Evolutionary conservation across 2,113 vertebrate species (phyloP), one percentile per base, ranked within the genome.

Genomic region (Eretmochelys imbricata): DNA sequence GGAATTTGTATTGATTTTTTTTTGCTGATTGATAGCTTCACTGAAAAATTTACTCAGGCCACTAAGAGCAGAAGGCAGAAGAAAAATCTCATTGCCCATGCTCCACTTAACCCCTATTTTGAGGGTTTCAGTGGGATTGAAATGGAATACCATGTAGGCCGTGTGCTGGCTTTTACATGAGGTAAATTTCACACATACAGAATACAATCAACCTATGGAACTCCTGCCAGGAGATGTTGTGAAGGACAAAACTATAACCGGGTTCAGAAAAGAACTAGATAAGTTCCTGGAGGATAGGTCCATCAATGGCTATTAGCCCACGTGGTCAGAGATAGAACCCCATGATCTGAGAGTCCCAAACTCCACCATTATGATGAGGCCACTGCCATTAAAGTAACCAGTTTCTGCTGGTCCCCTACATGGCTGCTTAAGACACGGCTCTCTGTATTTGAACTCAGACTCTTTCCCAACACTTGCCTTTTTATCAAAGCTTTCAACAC

Each of bases 391-490:
- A 91, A 62, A 5, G 22, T 88, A 31, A 78, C 85, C 91, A 90
- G 88, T 82, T 78, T 78, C 38, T 78, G 42, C 13, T 46, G 24
- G 20, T 27, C 42, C 20, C 10, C 51, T 22, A 90, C n/a, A 38
- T 2, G 59, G 46, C 50, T 89, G 93, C 94, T 91, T 82, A 89
- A 94, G 92, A 91, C 86, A 89, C 88, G 81, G 89, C 93, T 85
- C 89, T 88, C 89, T 72, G 13, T 88, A 79, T 55, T 65, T 88
- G 85, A 91, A 57, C 93, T 69, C 31, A 5, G 8, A 38, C 57
- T 80, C 92, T 78, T 48, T 78, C 75, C 24, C 11, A 25, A 48
- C 24, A 38, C 75, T 16, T 46, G 11, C 12, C 69, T 42, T 72
- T 48, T 78, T 48, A 27, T 13, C 22, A 48, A 78, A 48, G 75